Percentiles rank a stretch among this genome's conserved stretches.
These are phyloP conservation scores for Oryzias dopingdopingensis DNA, from an alignment of 2,797 vertebrate genomes.

Conservation along the genomic window DNA sequence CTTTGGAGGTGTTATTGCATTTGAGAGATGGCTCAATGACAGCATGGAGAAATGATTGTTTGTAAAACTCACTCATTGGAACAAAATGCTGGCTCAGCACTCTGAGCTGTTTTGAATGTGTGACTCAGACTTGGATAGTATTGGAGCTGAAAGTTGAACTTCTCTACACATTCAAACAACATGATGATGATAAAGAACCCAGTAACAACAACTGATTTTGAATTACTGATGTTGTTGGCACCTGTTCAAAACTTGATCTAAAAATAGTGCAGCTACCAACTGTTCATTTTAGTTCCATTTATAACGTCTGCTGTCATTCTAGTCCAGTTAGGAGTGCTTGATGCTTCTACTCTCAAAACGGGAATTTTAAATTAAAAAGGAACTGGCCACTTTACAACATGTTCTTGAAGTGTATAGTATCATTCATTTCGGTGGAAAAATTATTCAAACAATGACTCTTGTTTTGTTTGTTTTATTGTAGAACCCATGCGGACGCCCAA, in stretches of 20 bases:
- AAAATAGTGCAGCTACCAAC: too few species aligned
- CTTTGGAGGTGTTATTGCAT: conserved; percentile 39
- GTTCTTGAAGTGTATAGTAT: neutral
- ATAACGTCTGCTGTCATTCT: too few species aligned
- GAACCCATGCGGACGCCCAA: conserved; percentile 97
- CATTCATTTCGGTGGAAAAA: neutral
- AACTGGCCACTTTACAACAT: too few species aligned
- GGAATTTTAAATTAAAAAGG: too few species aligned
- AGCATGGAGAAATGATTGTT: conserved; percentile 23
- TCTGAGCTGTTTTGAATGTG: conserved; percentile 16
- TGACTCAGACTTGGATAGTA: conserved; percentile 1
- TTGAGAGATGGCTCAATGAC: conserved; percentile 42
- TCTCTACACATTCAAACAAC: neutral
- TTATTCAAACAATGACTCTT: neutral
- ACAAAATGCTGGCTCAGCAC: conserved; percentile 30
- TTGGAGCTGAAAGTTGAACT: neutral
- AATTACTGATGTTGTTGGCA: too few species aligned
- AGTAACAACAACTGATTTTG: neutral
- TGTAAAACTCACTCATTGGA: conserved; percentile 14
- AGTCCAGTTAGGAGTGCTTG: neutral
- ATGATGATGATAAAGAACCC: neutral
- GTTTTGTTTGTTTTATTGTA: conserved; percentile 53
- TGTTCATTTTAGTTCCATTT: too few species aligned
- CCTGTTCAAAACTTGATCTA: too few species aligned
- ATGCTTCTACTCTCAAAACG: neutral